Evolutionary conservation across 2,888 invertebrate species (phyloP), one percentile per base, ranked within the genome.

Genomic region (Agrotis puta): DNA sequence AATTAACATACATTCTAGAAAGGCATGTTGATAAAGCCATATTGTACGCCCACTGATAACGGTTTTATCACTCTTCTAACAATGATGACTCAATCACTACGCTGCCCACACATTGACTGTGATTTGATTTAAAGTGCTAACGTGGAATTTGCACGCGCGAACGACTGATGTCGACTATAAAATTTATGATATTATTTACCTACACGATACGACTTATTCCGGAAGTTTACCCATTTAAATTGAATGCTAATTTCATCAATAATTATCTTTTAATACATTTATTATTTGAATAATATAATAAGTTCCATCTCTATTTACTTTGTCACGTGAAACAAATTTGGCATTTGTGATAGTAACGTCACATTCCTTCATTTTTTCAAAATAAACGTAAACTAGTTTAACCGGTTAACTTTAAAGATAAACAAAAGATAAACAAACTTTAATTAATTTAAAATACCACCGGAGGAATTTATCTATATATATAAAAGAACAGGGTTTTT

Each of bases 31-130:
- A 84, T 84, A 84, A 75, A 65, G 61, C 67, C 71, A 79, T 81
- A 71, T 50, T 77, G 70, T 68, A 65, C 77, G 50, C 85, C 79
- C 69, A 84, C 77, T 70, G 83, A 83, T 84, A 82, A 77, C 47
- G 9, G n/a, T 64, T 65, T 83, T 77, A 72, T 82, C 74, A 63
- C 64, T 72, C 18, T 56, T 58, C 33, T 67, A 74, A 74, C 77
- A 77, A 70, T 39, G 65, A 72, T 80, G 74, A 77, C 68, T 78
- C 71, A 84, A 64, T 70, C 27, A 68, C 27, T 62, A 59, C 62
- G 56, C 16, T 53, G 57, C 53, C 51, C 33, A 47, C 39, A 56
- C 56, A 64, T 51, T n/a, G 33, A 45, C 56, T 58, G 20, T 68
- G 64, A 76, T 80, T 80, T 80, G 22, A 62, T 72, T 70, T 14